Conservation (phyloP, 2,113 vertebrate genomes). For the Ahaetulla prasina region DNA sequence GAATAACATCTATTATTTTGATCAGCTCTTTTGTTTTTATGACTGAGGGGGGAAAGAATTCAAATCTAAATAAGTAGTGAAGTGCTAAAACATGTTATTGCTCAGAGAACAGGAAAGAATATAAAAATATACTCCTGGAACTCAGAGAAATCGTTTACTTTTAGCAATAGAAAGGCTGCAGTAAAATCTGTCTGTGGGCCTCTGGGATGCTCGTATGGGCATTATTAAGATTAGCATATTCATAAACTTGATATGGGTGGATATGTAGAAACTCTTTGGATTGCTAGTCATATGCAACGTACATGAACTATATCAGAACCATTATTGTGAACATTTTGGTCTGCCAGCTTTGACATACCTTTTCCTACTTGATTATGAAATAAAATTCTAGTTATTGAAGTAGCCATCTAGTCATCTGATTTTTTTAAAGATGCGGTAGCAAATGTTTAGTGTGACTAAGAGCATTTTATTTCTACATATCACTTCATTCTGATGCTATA, state of each 20-base stretch:
- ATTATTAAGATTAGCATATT: background rate
- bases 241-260: background rate
- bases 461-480: background rate
- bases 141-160: background rate
- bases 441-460: background rate
- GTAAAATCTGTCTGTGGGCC: background rate
- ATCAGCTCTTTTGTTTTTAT: background rate
- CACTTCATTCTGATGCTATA: conserved; percentile 10
- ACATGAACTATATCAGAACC: background rate
- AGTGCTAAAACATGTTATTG: background rate
- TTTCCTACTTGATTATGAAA: background rate
- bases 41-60: background rate
- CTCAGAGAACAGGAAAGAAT: background rate
- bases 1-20: background rate
- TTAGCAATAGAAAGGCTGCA: background rate
- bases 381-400: background rate
- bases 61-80: background rate
- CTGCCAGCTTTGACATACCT: background rate
- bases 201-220: background rate
- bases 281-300: background rate
- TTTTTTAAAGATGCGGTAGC: background rate
- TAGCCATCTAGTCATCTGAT: background rate
- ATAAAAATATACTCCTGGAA: background rate
- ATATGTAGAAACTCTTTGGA: background rate
- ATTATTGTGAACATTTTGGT: background rate